Evolutionary conservation across 2,888 invertebrate species (phyloP).

Genomic region (Cyaniris semiargus): DNA sequence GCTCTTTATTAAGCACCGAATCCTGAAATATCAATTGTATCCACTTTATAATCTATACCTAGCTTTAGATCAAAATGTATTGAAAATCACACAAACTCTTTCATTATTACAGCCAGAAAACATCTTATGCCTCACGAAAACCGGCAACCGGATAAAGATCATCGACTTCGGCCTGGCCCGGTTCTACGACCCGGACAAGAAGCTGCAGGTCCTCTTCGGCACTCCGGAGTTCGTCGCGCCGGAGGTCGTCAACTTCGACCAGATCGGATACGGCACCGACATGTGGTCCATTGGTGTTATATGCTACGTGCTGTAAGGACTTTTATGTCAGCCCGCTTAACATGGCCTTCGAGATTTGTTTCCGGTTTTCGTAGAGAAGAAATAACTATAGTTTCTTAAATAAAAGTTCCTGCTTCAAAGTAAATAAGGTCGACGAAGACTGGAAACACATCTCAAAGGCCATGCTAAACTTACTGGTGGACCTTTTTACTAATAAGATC

Average conservation of each 20-base stretch:
- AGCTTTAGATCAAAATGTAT: neutral
- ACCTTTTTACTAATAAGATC: too few species aligned
- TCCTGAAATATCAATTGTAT: too few species aligned
- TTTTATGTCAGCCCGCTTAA: too few species aligned
- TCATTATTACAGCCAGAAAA: slow-evolving; percentile 92
- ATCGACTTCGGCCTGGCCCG: slow-evolving; percentile 99
- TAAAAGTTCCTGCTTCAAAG: too few species aligned
- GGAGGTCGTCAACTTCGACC: slow-evolving; percentile 99
- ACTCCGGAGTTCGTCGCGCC: slow-evolving; percentile 99
- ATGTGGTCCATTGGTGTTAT: slow-evolving; percentile 99
- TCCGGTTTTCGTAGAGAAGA: too few species aligned
- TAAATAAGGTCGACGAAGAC: too few species aligned
- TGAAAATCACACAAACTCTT: neutral
- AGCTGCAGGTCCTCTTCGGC: slow-evolving; percentile 96
- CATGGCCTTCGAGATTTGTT: too few species aligned
- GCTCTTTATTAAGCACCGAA: too few species aligned
- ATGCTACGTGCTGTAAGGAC: slow-evolving; percentile 97
- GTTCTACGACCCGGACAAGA: slow-evolving; percentile 94
- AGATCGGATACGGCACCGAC: slow-evolving; percentile 96
- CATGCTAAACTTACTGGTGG: too few species aligned
- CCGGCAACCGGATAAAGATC: slow-evolving; percentile 99
- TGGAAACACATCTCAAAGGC: too few species aligned
- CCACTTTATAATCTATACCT: too few species aligned
- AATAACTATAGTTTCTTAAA: too few species aligned
- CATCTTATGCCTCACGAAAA: slow-evolving; percentile 95